phyloP scores from a whole-genome alignment of 2,797 vertebrate genomes.

The Artibeus jamaicensis region DNA sequence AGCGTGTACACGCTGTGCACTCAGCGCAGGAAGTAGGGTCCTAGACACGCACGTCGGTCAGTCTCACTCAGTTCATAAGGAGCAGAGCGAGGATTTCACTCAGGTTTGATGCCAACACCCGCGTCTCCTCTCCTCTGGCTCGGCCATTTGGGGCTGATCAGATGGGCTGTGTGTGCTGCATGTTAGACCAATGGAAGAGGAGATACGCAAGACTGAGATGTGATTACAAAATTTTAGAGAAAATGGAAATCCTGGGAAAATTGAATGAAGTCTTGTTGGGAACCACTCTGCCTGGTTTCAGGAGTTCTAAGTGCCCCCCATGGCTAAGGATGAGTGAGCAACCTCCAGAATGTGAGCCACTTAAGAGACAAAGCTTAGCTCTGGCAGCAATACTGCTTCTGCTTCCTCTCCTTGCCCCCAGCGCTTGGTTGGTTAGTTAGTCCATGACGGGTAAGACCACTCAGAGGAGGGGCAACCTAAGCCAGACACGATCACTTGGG shows the following conservation, averaged over 20 bases:
- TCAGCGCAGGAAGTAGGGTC: background rate
- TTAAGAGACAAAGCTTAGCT: too few species aligned
- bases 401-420: too few species aligned
- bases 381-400: too few species aligned
- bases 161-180: background rate
- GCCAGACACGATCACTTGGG: too few species aligned
- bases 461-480: too few species aligned
- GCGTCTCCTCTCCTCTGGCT: background rate
- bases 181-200: background rate
- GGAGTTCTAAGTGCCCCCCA: too few species aligned
- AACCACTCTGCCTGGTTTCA: too few species aligned
- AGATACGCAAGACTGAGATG: background rate
- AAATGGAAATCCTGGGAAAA: background rate
- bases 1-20: fast-evolving
- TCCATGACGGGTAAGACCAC: too few species aligned
- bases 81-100: background rate
- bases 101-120: background rate
- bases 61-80: background rate
- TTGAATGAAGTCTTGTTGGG: background rate
- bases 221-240: background rate
- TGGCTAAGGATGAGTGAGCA: too few species aligned
- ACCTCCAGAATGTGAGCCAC: too few species aligned
- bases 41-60: background rate
- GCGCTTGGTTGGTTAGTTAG: too few species aligned
- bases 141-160: background rate